A percentile compares a stretch with the other conserved stretches of the same genome.
Evolutionary conservation across 2,888 invertebrate species (phyloP).

Genomic region (Leucophenga montana): DNA sequence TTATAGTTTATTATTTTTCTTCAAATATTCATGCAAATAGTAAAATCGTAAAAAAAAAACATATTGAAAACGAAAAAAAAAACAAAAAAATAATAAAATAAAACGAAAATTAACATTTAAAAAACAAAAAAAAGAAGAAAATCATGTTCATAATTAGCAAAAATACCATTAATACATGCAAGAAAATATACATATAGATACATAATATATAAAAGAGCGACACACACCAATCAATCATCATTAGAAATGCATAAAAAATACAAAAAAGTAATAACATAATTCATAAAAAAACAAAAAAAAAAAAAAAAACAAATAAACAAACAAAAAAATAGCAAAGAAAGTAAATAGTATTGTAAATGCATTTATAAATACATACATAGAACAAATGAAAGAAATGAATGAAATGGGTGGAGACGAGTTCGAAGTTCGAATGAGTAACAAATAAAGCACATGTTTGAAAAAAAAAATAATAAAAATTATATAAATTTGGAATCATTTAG

Average conservation of each 20-base stretch:
- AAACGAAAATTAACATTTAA: too few relatives aligned
- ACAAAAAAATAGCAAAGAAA: slow-evolving; percentile 17
- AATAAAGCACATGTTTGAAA: slow-evolving; percentile 73
- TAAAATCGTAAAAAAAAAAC: slow-evolving; percentile 37
- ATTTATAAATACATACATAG: slow-evolving; percentile 22
- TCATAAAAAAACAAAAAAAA: slow-evolving; percentile 44
- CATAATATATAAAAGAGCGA: slow-evolving; percentile 17
- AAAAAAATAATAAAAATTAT: slow-evolving; percentile 40
- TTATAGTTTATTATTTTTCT: slow-evolving; percentile 31
- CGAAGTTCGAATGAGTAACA: slow-evolving; percentile 62
- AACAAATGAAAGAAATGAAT: slow-evolving; percentile 49
- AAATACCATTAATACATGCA: slow-evolving; percentile 8
- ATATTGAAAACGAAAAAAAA: slow-evolving; percentile 42
- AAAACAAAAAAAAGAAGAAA: slow-evolving; percentile 45
- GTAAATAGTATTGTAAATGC: slow-evolving; percentile 9
- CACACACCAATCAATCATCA: slow-evolving; percentile 38
- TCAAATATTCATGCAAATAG: slow-evolving; percentile 11
- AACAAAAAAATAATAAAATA: slow-evolving; percentile 38
- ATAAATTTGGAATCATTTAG: slow-evolving; percentile 9
- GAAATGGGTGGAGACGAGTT: slow-evolving; percentile 43
- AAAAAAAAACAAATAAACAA: slow-evolving; percentile 42
- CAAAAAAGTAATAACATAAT: not conserved
- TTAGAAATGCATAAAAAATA: not conserved
- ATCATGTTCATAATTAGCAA: slow-evolving; percentile 19
- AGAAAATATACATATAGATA: slow-evolving; percentile 8